phyloP scores from a whole-genome alignment of 2,888 invertebrate genomes.

The Dicycla oo region DNA sequence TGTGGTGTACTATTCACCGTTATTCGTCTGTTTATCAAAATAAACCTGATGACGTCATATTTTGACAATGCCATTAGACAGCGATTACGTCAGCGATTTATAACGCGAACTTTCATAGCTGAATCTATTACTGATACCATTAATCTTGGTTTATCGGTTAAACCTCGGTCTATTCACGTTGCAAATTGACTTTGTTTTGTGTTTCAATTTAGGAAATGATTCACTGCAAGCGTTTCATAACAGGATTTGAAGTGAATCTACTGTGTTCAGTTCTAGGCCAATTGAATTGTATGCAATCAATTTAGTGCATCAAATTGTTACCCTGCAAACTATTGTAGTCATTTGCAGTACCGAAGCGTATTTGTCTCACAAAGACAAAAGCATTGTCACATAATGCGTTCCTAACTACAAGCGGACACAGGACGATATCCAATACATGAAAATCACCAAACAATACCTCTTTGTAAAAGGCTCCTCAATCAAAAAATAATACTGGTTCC shows the following conservation, averaged over 20 bases:
- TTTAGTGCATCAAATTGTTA: constrained; percentile 65
- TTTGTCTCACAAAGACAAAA: constrained; percentile 83
- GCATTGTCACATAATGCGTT: constrained; percentile 79
- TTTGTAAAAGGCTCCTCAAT: constrained; percentile 75
- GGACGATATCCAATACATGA: constrained; percentile 88
- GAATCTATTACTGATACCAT: constrained; percentile 62
- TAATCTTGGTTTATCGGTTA: constrained; percentile 54
- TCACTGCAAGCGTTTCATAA: constrained; percentile 58
- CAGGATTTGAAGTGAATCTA: constrained; percentile 55
- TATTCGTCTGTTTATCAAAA: constrained; percentile 56
- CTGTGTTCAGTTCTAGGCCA: constrained; percentile 50
- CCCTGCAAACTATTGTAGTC: constrained; percentile 65
- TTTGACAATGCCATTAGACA: constrained; percentile 62
- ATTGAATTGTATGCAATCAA: constrained; percentile 61
- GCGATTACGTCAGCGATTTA: constrained; percentile 70
- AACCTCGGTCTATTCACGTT: constrained; percentile 45
- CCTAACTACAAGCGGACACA: constrained; percentile 87
- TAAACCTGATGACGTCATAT: constrained; percentile 64
- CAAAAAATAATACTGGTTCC: constrained; percentile 73
- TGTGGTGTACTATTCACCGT: constrained; percentile 52
- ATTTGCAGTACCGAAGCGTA: constrained; percentile 74
- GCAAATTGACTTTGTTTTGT: constrained; percentile 42
- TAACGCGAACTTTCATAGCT: constrained; percentile 64
- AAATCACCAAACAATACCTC: constrained; percentile 85
- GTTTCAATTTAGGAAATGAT: constrained; percentile 43